Percentiles rank a stretch among this genome's conserved stretches.
These are phyloP conservation scores for Danaus melanippus DNA, from an alignment of 1,140 invertebrate species.

Conservation along the genomic window DNA sequence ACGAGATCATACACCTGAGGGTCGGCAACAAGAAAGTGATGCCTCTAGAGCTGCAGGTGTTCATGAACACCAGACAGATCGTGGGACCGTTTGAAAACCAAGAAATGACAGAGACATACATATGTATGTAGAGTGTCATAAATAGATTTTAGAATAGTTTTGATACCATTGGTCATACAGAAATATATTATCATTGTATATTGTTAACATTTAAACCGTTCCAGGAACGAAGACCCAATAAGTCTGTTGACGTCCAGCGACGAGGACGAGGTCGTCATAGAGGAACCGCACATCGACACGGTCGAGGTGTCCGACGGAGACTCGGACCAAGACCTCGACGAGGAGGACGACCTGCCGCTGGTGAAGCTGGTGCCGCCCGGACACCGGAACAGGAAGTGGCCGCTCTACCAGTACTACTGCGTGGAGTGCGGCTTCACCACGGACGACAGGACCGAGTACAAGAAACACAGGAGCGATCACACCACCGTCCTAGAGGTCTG, in stretches of 20 bases:
- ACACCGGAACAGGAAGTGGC: slow-evolving; percentile 18
- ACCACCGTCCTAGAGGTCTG: slow-evolving; percentile 35
- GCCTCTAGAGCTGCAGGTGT: too few relatives aligned
- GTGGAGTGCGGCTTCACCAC: slow-evolving; percentile 35
- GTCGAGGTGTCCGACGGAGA: slow-evolving; percentile 56
- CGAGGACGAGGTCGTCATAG: slow-evolving; percentile 55
- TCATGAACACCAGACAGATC: too few relatives aligned
- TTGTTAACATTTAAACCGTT: too few relatives aligned
- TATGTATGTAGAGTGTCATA: too few relatives aligned
- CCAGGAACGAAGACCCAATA: slow-evolving; percentile 43
- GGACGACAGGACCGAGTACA: slow-evolving; percentile 21
- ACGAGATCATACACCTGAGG: too few relatives aligned
- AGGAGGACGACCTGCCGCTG: slow-evolving; percentile 53
- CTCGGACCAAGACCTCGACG: background rate
- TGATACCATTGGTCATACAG: background rate
- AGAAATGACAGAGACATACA: too few relatives aligned
- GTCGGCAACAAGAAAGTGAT: too few relatives aligned
- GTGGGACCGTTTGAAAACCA: too few relatives aligned
- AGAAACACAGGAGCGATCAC: slow-evolving; percentile 24
- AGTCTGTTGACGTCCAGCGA: slow-evolving; percentile 57
- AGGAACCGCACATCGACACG: slow-evolving; percentile 54
- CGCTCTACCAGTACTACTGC: slow-evolving; percentile 40
- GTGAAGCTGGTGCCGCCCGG: slow-evolving; percentile 27
- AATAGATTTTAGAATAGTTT: background rate
- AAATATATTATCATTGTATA: too few relatives aligned